Conservation (phyloP, 2,888 invertebrate species). For the Syrista parreyssii region DNA sequence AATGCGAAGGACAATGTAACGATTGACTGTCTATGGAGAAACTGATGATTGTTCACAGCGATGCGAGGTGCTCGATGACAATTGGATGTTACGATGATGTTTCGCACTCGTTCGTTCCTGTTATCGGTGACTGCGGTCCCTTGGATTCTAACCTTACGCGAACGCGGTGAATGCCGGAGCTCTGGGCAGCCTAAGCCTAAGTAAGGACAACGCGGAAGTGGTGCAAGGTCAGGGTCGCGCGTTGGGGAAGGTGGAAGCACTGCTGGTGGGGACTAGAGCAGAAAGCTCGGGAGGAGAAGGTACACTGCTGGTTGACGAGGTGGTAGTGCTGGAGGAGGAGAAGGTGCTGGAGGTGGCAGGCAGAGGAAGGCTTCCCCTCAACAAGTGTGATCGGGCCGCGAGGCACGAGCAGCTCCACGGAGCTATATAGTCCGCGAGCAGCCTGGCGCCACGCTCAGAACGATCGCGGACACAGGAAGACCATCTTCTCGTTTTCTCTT, state of each 20-base stretch:
- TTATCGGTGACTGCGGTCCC: not conserved
- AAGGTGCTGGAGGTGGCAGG: slow-evolving; percentile 20
- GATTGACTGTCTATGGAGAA: no score
- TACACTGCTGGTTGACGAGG: slow-evolving; percentile 13
- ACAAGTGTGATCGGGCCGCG: slow-evolving; percentile 52
- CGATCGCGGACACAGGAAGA: slow-evolving; percentile 10
- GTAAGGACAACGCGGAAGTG: slow-evolving; percentile 62
- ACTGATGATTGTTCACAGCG: not conserved
- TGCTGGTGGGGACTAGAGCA: slow-evolving; percentile 12
- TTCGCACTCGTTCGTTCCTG: not conserved
- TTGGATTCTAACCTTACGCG: not conserved
- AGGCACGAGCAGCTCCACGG: slow-evolving; percentile 34
- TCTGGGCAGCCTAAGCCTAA: slow-evolving; percentile 25
- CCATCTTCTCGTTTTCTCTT: not conserved
- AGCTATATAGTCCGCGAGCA: slow-evolving; percentile 38
- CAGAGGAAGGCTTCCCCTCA: slow-evolving; percentile 43
- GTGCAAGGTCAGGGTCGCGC: slow-evolving; percentile 66
- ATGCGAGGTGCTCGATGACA: not conserved
- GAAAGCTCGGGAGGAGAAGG: slow-evolving; percentile 14
- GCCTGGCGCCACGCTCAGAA: slow-evolving; percentile 39
- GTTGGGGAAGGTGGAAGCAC: slow-evolving; percentile 34
- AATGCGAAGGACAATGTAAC: not conserved
- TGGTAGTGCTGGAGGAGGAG: slow-evolving; percentile 12
- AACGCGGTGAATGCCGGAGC: not conserved
- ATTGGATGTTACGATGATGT: not conserved